Evolutionary conservation across 2,113 vertebrate species (phyloP).

Genomic region (Rhinichthys klamathensis): DNA sequence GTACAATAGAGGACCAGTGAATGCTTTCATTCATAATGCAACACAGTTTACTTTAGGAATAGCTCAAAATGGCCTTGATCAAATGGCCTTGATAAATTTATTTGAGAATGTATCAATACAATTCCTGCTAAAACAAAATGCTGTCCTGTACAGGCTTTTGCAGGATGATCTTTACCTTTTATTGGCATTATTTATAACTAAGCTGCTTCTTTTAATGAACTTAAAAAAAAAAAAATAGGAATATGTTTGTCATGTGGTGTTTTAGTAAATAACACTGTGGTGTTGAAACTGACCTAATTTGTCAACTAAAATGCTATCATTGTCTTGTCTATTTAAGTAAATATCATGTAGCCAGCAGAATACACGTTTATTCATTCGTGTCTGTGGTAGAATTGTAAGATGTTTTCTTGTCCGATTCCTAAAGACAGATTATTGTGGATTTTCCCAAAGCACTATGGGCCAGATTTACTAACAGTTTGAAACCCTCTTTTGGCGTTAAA

Average conservation of each 20-base stretch:
- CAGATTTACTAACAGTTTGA: too few species aligned
- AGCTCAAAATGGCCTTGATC: constrained; percentile 48
- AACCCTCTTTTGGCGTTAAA: too few species aligned
- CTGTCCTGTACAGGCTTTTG: constrained; percentile 57
- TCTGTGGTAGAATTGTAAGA: neutral
- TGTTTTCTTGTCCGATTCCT: constrained; percentile 17
- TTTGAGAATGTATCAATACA: constrained; percentile 46
- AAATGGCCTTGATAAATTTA: constrained; percentile 16
- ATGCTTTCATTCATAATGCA: constrained; percentile 49
- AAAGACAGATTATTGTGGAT: constrained; percentile 48
- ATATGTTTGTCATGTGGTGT: constrained; percentile 17
- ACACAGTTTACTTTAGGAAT: constrained; percentile 57
- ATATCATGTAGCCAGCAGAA: constrained; percentile 22
- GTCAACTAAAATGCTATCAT: constrained; percentile 32
- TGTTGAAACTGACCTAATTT: constrained; percentile 56
- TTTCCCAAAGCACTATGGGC: constrained; percentile 52
- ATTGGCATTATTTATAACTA: constrained; percentile 53
- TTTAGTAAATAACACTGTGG: constrained; percentile 52
- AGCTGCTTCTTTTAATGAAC: constrained; percentile 49
- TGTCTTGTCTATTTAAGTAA: constrained; percentile 47
- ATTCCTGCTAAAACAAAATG: constrained; percentile 39
- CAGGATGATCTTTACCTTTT: constrained; percentile 57
- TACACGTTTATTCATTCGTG: constrained; percentile 16
- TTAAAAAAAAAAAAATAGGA: neutral
- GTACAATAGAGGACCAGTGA: constrained; percentile 50